Evolutionary conservation across 1,140 invertebrate species (phyloP).

Genomic region (Eupeodes corollae): DNA sequence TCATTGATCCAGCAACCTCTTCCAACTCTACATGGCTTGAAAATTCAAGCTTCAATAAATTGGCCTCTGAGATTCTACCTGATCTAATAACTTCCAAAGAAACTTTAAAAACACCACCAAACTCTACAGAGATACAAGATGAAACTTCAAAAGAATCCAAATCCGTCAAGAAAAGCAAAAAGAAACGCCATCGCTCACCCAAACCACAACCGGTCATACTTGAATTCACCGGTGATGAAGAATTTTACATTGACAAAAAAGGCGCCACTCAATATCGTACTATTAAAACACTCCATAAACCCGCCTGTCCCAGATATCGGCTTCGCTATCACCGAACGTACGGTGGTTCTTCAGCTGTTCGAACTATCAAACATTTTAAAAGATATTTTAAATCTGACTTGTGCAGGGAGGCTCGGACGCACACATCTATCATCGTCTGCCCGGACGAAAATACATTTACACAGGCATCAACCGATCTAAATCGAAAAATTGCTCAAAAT

Average conservation of each 20-base stretch:
- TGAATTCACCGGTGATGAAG: conserved; percentile 33
- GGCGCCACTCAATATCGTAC: conserved; percentile 36
- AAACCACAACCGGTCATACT: conserved; percentile 1
- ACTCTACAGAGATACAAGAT: conserved; percentile 2
- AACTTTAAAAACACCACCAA: neutral
- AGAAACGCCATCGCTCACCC: neutral
- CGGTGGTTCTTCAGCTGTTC: too few relatives aligned
- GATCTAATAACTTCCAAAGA: neutral
- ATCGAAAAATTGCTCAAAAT: conserved; percentile 7
- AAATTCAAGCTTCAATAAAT: conserved; percentile 1
- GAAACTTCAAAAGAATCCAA: neutral
- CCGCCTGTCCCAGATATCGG: conserved; percentile 36
- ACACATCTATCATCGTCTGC: neutral
- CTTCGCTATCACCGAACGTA: neutral
- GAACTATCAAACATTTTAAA: too few relatives aligned
- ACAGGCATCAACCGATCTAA: neutral
- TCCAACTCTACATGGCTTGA: conserved; percentile 1
- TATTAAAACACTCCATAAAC: conserved; percentile 39
- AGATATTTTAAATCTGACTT: neutral
- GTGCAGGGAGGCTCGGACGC: neutral
- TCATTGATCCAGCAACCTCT: neutral
- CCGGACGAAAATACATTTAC: conserved; percentile 8
- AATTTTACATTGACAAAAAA: conserved; percentile 44
- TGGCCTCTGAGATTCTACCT: neutral
- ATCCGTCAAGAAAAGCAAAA: neutral